A percentile compares a stretch with the other conserved stretches of the same genome.
Conservation (phyloP, 2,888 invertebrate species). For the Erebia epiphron region DNA sequence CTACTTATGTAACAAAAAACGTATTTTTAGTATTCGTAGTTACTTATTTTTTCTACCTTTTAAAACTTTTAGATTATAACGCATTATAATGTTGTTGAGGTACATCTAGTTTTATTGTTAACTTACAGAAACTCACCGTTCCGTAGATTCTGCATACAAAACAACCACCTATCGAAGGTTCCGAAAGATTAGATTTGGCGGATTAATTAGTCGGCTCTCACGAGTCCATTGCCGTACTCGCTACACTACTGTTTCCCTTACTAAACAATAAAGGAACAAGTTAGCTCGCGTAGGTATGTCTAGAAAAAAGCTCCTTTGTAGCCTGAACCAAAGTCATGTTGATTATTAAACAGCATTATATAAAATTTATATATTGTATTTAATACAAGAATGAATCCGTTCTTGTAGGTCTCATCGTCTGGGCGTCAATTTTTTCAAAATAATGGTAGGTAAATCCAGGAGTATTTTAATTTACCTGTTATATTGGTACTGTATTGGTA, state of each 20-base stretch:
- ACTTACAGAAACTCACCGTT: slow-evolving; percentile 1
- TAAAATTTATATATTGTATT: too few species aligned
- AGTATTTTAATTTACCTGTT: too few species aligned
- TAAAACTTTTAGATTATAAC: too few species aligned
- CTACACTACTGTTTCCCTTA: slow-evolving; percentile 33
- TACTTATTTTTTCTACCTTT: background rate
- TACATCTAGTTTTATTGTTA: too few species aligned
- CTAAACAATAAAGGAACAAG: background rate
- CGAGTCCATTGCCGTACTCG: slow-evolving; percentile 45
- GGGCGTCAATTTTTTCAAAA: too few species aligned
- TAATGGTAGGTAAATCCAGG: too few species aligned
- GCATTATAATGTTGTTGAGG: too few species aligned
- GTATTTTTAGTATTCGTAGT: too few species aligned
- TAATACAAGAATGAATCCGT: too few species aligned
- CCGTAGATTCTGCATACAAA: slow-evolving; percentile 33
- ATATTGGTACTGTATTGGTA: background rate
- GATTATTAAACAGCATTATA: too few species aligned
- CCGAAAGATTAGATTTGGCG: slow-evolving; percentile 68
- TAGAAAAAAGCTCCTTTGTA: background rate
- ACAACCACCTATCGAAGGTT: slow-evolving; percentile 41
- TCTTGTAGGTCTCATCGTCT: too few species aligned
- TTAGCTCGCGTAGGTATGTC: background rate
- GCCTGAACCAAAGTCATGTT: background rate
- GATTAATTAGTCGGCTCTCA: slow-evolving; percentile 72
- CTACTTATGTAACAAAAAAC: too few species aligned